Evolutionary conservation across 1,140 invertebrate species (phyloP).

Genomic region (Drosophila santomea): DNA sequence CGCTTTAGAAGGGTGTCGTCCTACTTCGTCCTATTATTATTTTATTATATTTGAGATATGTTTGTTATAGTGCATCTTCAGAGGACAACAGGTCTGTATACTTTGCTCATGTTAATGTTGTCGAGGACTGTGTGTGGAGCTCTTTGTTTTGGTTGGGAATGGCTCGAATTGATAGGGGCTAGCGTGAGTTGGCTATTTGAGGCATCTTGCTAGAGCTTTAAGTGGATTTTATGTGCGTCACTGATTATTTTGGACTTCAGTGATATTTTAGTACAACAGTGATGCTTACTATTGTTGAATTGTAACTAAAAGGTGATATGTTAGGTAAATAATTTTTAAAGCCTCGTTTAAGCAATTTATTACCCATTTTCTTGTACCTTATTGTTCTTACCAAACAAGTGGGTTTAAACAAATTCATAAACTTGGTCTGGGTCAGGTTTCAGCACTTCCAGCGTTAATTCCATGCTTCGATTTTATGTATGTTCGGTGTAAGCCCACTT

Average conservation of each 20-base stretch:
- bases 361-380: no score
- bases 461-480: slow-evolving; percentile 11
- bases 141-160: slow-evolving; percentile 36
- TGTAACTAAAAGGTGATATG: neutral
- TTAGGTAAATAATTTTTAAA: no score
- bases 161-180: slow-evolving; percentile 37
- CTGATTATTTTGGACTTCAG: neutral
- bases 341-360: no score
- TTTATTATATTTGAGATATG: neutral
- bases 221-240: neutral
- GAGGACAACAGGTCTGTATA: slow-evolving; percentile 33
- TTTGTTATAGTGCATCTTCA: slow-evolving; percentile 8
- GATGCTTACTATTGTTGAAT: no score
- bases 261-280: neutral
- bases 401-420: slow-evolving; percentile 13
- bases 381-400: neutral
- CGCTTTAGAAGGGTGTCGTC: no score
- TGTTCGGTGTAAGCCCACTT: slow-evolving; percentile 26
- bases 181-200: slow-evolving; percentile 28
- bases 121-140: slow-evolving; percentile 17
- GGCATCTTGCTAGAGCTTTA: slow-evolving; percentile 4
- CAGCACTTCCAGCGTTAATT: slow-evolving; percentile 12
- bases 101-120: slow-evolving; percentile 36
- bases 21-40: neutral
- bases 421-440: neutral